Percentiles rank a stretch among this genome's conserved stretches.
phyloP scores from a whole-genome alignment of 2,888 invertebrate genomes.

The Mechanitis mazaeus region DNA sequence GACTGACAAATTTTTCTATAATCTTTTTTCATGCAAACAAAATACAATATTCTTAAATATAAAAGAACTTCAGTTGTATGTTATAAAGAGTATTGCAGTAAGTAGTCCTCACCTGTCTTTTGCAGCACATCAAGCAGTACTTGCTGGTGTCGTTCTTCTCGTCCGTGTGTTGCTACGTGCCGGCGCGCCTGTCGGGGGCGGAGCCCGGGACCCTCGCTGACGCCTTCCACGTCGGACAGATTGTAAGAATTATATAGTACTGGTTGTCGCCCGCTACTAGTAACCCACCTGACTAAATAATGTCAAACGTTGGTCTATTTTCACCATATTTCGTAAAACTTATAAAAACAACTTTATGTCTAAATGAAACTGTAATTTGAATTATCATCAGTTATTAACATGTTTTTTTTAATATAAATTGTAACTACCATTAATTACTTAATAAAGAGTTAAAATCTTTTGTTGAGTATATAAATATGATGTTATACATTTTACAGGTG shows the following conservation, averaged over 20 bases:
- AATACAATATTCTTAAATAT: background rate
- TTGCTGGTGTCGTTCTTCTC: constrained; percentile 78
- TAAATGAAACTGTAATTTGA: no score
- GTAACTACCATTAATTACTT: no score
- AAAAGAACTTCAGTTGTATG: no score
- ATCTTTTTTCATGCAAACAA: background rate
- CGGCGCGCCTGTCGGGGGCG: constrained; percentile 46
- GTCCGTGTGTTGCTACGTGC: constrained; percentile 72
- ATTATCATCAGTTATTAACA: no score
- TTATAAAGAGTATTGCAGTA: background rate
- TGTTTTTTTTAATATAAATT: no score
- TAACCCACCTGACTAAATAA: no score
- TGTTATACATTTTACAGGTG: constrained; percentile 48
- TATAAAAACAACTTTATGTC: no score
- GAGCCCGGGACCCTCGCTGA: constrained; percentile 49
- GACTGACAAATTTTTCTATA: no score
- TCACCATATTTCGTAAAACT: no score
- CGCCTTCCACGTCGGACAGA: constrained; percentile 78
- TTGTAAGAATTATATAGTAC: constrained; percentile 53
- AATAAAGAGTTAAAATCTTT: no score
- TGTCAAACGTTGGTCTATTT: no score
- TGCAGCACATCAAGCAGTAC: constrained; percentile 61
- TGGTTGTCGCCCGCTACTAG: background rate
- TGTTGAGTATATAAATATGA: background rate
- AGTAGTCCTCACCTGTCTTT: background rate